Base-by-base conservation (phyloP, 2,113 vertebrate genomes). In the Sminthopsis crassicaudata region DNA sequence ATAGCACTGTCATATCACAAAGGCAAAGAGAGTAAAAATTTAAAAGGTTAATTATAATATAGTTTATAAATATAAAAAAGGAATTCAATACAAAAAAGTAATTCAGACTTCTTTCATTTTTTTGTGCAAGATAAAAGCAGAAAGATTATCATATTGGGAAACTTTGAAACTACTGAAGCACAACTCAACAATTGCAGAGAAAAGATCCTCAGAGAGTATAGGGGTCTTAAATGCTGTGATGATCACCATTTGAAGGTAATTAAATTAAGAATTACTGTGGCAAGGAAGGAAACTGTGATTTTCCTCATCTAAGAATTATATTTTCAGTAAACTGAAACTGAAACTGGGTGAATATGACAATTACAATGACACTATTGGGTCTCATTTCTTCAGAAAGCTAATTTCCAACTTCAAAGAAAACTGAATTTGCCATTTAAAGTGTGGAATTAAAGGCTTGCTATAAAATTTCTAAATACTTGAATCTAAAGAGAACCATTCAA, bases 231-330 rank as follows among this genome's bases (percentile, higher is more conserved):
- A 95, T 95, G 94, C 89, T 95, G 23, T 0, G 53, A 0, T 90
- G 36, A 96, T 96, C 53, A 95, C 60, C 89, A 94, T 8, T 52
- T 92, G 84, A 94, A 91, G 2, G 57, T 84, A 98, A 98, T 97
- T 97, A 96, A 98, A 98, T 97, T 97, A 97, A 96, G 97, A 53
- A 93, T 96, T 42, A 94, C 24, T 90, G 90, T 97, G 94, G 84
- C 46, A 94, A 42, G 93, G 26, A 25, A 94, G 8, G 53, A 96
- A 96, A 95, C 94, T 52, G 42, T 94, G 46, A 95, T 94, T 96
- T 96, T 89, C 93, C 10, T 92, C 60, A 19, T 95, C 94, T 89
- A 90, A 94, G 89, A 97, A 94, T 93, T 46, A 2, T 91, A 91
- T 60, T 97, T 90, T 95, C 4, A 4, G 76, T 94, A 94, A 92